A percentile compares a stretch with the other conserved stretches of the same genome.
Conservation (phyloP, 1,140 invertebrate genomes). For the Vollenhovia emeryi region DNA sequence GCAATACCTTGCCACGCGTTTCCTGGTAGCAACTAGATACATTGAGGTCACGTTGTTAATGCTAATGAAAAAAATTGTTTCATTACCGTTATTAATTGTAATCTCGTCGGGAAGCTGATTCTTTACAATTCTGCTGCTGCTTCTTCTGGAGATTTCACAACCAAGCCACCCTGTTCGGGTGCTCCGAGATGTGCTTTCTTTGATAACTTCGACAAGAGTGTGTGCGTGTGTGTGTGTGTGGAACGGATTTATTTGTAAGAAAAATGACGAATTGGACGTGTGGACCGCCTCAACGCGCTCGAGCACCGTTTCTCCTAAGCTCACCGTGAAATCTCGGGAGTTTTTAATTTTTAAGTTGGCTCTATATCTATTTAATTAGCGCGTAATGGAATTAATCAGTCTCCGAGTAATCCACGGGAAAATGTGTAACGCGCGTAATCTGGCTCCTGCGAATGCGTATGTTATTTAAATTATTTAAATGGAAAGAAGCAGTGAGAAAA, state of each 20-base stretch:
- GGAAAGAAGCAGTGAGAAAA: neutral
- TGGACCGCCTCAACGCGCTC: neutral
- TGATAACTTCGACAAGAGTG: neutral
- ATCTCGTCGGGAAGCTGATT: neutral
- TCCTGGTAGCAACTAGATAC: conserved; percentile 4
- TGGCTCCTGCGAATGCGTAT: neutral
- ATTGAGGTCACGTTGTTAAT: conserved; percentile 10
- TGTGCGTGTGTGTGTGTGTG: too few species aligned
- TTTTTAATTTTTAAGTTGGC: neutral
- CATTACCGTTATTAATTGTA: conserved; percentile 1
- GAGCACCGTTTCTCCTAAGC: neutral
- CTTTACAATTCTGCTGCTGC: neutral
- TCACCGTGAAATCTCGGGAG: neutral
- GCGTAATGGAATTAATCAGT: neutral
- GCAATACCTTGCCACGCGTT: neutral
- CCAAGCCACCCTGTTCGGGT: neutral
- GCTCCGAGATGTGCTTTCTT: neutral
- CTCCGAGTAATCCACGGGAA: neutral
- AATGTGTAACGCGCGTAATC: neutral
- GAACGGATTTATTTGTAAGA: conserved; percentile 1
- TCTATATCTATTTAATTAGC: neutral
- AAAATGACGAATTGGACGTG: neutral
- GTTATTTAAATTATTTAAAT: neutral
- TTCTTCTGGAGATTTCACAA: neutral
- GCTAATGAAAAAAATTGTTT: conserved; percentile 1